These are phyloP conservation scores for Aleiodes sp. DNA, from an alignment of 1,140 invertebrate species.

Conservation along the genomic window DNA sequence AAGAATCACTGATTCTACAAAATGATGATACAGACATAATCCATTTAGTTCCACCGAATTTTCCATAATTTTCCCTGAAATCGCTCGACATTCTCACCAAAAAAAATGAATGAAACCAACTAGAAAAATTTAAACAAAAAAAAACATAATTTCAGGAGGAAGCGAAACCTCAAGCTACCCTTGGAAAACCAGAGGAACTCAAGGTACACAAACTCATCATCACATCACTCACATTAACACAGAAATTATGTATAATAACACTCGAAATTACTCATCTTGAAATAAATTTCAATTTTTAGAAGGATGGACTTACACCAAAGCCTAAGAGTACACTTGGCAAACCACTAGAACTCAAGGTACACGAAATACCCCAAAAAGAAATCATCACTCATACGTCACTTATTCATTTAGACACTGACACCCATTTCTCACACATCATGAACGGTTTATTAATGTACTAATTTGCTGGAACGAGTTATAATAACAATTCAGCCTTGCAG, in stretches of 20 bases:
- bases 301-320: constrained; percentile 31
- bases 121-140: constrained; percentile 25
- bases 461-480: neutral
- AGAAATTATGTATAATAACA: constrained; percentile 14
- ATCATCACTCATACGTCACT: constrained; percentile 6
- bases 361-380: constrained; percentile 22
- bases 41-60: no score
- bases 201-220: constrained; percentile 49
- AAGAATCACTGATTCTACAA: no score
- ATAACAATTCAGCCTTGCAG: constrained; percentile 1
- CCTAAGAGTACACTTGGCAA: constrained; percentile 38
- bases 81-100: no score
- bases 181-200: constrained; percentile 49
- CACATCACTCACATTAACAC: constrained; percentile 8
- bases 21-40: no score
- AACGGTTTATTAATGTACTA: constrained; percentile 13
- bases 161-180: constrained; percentile 44
- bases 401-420: constrained; percentile 7
- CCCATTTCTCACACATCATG: constrained; percentile 4
- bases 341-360: constrained; percentile 39
- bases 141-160: constrained; percentile 38
- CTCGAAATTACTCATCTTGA: constrained; percentile 12
- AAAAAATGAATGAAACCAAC: no score
- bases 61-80: no score
- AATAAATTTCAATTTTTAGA: constrained; percentile 36